These are phyloP conservation scores for Sylvia atricapilla DNA, from an alignment of 2,113 vertebrate genomes.

Conservation along the genomic window DNA sequence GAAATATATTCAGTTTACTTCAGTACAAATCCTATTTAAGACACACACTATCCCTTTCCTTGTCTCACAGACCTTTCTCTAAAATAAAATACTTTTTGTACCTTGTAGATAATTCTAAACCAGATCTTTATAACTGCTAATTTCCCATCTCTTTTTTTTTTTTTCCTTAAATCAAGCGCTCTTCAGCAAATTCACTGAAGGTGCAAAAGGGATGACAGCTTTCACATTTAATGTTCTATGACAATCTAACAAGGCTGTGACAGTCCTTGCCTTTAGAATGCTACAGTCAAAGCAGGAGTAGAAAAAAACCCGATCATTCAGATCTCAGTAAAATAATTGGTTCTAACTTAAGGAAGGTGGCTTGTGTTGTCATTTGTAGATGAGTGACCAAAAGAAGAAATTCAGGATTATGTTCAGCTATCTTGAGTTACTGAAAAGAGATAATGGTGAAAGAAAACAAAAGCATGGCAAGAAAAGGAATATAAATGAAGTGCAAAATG, in stretches of 20 bases:
- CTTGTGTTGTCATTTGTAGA: background rate
- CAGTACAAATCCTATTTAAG: slow-evolving; percentile 1
- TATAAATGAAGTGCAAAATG: background rate
- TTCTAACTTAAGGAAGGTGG: background rate
- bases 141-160: background rate
- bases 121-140: background rate
- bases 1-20: slow-evolving; percentile 21
- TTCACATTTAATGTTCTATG: background rate
- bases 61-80: background rate
- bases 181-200: background rate
- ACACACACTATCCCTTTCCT: background rate
- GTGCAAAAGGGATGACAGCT: background rate
- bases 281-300: background rate
- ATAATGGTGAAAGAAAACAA: background rate
- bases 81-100: background rate
- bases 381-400: background rate
- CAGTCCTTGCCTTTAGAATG: background rate
- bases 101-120: background rate
- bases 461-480: background rate
- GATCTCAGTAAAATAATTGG: background rate
- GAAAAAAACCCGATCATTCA: background rate
- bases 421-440: background rate
- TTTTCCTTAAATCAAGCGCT: background rate
- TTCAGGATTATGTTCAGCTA: background rate
- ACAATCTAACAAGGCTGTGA: background rate